Base-by-base conservation (phyloP, 2,113 vertebrate genomes). In the Gymnobelideus leadbeateri region DNA sequence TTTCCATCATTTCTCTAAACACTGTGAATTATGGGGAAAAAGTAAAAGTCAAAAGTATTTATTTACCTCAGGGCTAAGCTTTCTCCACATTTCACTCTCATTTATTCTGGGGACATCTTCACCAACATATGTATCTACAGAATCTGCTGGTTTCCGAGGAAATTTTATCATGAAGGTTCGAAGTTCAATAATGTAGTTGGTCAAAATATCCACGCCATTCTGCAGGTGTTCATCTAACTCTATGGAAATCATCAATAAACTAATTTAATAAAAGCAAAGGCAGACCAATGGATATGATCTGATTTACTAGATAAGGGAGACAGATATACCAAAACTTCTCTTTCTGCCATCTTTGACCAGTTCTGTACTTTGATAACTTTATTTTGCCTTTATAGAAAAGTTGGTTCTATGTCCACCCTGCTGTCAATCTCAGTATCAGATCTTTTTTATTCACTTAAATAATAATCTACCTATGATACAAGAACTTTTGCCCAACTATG, bases 131-230 rank as follows among this genome's bases (percentile, higher is more conserved):
- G 57, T 49, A 90, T 94, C 89, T 19, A 1, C 14, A 0, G 94
- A 14, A 19, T 95, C 91, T 47, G 90, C 57, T 0, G 95, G 51
- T 2, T 98, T 91, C 94, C 97, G 99, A 57, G 99, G 99, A 7
- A 99, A 99, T 53, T 96, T 99, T 95, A 99, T 99, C 99, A 99
- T 98, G 97, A 99, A 99, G 10, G 97, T 98, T 77, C 99, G 98
- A 93, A 99, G 99, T 37, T 99, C 98, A 14, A 98, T 99, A 92
- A 99, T 98, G 94, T 99, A 99, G 21, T 96, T 98, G 10, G 99
- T 99, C 84, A 99, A 98, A 97, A 99, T 97, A 25, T 98, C 97
- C 92, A 99, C 98, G 94, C 98, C 99, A 97, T 98, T 98, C 97
- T 97, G 98, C 95, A 99, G 97, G 92, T 97, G 97, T 0, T 97